Percentiles rank a stretch among this genome's conserved stretches.
These are phyloP conservation scores for Euplexia lucipara DNA, from an alignment of 2,888 invertebrate genomes.

Conservation along the genomic window DNA sequence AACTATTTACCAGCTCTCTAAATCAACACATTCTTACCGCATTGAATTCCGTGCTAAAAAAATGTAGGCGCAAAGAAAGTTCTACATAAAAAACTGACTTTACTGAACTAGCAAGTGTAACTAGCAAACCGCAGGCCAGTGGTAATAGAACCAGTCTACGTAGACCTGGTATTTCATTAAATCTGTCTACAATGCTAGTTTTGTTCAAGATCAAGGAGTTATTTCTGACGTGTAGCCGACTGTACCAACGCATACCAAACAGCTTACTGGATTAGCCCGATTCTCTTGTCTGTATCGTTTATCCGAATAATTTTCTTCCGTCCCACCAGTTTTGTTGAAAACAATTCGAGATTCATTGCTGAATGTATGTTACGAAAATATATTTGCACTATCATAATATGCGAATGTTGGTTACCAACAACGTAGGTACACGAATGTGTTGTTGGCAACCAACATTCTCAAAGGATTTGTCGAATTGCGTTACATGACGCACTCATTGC, in stretches of 20 bases:
- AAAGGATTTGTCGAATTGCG: conserved; percentile 23
- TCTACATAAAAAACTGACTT: not conserved
- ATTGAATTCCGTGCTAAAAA: conserved; percentile 6
- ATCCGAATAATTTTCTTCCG: conserved; percentile 18
- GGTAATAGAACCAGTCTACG: too few relatives aligned
- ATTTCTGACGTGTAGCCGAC: too few relatives aligned
- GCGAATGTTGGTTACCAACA: not conserved
- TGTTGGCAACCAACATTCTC: conserved; percentile 19
- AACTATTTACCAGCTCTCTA: too few relatives aligned
- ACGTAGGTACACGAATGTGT: too few relatives aligned
- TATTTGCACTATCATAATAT: conserved; percentile 5
- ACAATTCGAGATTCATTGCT: conserved; percentile 40
- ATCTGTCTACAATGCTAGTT: too few relatives aligned
- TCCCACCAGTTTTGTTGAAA: conserved; percentile 9
- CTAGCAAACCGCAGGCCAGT: not conserved
- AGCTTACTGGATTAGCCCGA: conserved; percentile 38
- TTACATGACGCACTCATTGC: conserved; percentile 4
- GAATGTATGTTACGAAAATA: conserved; percentile 16
- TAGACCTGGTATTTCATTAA: too few relatives aligned
- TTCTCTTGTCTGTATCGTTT: conserved; percentile 5
- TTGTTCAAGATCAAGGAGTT: too few relatives aligned
- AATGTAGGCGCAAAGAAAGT: not conserved
- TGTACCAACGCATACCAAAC: conserved; percentile 34
- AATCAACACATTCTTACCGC: too few relatives aligned
- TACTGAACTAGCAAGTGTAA: conserved; percentile 6